Conservation (phyloP, 1,140 invertebrate species). For the Hycleus phaleratus region DNA sequence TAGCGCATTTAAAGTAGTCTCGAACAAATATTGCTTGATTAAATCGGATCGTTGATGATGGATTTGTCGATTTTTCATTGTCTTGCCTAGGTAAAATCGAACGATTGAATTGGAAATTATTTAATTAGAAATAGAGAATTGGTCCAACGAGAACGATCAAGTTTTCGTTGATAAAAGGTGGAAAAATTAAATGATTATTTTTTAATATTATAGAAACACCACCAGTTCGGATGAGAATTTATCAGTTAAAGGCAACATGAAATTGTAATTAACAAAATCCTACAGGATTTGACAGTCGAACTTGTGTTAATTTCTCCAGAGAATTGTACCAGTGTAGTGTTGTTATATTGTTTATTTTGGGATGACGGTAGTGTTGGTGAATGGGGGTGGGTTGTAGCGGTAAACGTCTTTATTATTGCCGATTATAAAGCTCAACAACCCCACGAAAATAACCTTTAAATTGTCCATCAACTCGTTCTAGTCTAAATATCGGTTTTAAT, state of each 20-base stretch:
- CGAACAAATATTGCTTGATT: conserved; percentile 37
- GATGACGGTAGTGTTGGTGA: too few species aligned
- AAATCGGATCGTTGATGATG: conserved; percentile 29
- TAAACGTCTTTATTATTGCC: conserved; percentile 21
- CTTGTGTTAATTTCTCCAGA: conserved; percentile 25
- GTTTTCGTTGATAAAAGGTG: too few species aligned
- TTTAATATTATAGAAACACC: too few species aligned
- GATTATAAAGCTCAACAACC: conserved; percentile 18
- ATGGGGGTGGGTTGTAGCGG: neutral
- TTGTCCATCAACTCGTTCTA: conserved; percentile 3
- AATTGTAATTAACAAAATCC: conserved; percentile 24
- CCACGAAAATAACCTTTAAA: conserved; percentile 5
- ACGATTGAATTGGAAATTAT: neutral
- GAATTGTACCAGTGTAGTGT: conserved; percentile 12
- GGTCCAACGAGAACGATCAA: too few species aligned
- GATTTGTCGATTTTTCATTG: conserved; percentile 25
- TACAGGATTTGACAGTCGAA: conserved; percentile 22
- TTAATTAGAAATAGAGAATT: too few species aligned
- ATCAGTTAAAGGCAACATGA: conserved; percentile 15
- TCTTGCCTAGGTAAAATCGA: conserved; percentile 2
- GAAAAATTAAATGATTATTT: conserved; percentile 10
- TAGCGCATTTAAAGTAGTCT: conserved; percentile 29
- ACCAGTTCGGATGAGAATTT: too few species aligned
- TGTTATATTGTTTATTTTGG: conserved; percentile 17
- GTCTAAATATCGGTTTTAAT: too few species aligned